phyloP scores from a whole-genome alignment of 2,113 vertebrate species.

The Crocuta crocuta region DNA sequence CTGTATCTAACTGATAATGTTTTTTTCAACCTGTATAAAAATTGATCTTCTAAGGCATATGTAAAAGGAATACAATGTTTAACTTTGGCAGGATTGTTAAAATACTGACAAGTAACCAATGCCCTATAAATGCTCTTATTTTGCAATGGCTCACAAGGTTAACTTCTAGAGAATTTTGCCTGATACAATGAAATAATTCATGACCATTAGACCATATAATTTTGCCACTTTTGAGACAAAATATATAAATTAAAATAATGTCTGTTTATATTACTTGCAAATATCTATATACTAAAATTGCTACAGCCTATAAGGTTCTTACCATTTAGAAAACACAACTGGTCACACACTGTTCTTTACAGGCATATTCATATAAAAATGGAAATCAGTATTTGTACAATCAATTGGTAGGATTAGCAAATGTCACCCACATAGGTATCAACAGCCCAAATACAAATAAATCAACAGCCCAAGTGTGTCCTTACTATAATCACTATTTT shows the following conservation, averaged over 20 bases:
- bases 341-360: neutral
- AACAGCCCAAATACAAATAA: neutral
- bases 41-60: neutral
- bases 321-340: neutral
- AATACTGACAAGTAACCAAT: neutral
- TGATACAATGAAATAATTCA: neutral
- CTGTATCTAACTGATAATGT: neutral
- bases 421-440: neutral
- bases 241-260: neutral
- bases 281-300: neutral
- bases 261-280: neutral
- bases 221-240: conserved; percentile 23
- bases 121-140: conserved; percentile 15
- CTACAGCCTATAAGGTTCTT: neutral
- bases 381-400: neutral
- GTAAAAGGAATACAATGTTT: neutral
- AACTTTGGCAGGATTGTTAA: neutral
- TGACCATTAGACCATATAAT: conserved; percentile 15
- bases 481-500: conserved; percentile 42
- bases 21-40: neutral
- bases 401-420: conserved; percentile 38
- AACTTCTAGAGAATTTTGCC: conserved; percentile 4
- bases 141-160: neutral
- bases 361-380: neutral
- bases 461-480: neutral